A percentile compares a stretch with the other conserved stretches of the same genome.
These are phyloP conservation scores for Aspidiotus destructor DNA, from an alignment of 2,888 invertebrate genomes.

Conservation along the genomic window DNA sequence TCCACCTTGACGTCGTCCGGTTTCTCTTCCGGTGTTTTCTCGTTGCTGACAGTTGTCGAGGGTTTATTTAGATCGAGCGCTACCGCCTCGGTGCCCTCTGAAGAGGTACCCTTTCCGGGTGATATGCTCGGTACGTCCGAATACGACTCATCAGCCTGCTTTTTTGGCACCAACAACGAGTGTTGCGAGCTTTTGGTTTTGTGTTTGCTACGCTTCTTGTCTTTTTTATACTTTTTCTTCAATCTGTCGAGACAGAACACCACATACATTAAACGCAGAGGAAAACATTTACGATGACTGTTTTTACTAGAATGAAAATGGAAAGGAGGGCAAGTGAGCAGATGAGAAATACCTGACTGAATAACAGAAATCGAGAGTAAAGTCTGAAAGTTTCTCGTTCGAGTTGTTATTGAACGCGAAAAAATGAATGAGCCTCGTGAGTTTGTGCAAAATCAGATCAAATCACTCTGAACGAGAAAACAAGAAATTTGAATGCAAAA, in stretches of 20 bases:
- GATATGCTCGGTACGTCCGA: slow-evolving; percentile 27
- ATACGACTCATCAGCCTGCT: slow-evolving; percentile 21
- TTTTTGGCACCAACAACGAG: slow-evolving; percentile 21
- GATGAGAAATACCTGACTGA: no score
- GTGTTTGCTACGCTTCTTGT: slow-evolving; percentile 28
- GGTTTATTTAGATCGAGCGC: not conserved
- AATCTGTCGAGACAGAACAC: not conserved
- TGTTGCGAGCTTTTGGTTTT: slow-evolving; percentile 29
- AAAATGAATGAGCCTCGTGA: no score
- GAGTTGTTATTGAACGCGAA: no score
- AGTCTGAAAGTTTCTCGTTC: no score
- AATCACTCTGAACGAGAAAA: no score
- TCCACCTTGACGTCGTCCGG: slow-evolving; percentile 45
- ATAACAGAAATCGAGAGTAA: not conserved
- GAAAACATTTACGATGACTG: no score
- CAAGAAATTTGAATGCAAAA: not conserved
- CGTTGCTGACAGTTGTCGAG: not conserved
- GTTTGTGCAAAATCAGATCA: no score
- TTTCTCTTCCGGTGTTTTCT: slow-evolving; percentile 44
- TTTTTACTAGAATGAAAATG: no score
- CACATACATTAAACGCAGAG: not conserved
- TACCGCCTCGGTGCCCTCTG: slow-evolving; percentile 9
- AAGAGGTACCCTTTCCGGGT: slow-evolving; percentile 19
- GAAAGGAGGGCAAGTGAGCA: no score
- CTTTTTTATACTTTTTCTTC: slow-evolving; percentile 17